These are phyloP conservation scores for Clytia hemisphaerica DNA, from an alignment of 30 jellyfish, hydroid and myxozoan genomes.

Conservation along the genomic window DNA sequence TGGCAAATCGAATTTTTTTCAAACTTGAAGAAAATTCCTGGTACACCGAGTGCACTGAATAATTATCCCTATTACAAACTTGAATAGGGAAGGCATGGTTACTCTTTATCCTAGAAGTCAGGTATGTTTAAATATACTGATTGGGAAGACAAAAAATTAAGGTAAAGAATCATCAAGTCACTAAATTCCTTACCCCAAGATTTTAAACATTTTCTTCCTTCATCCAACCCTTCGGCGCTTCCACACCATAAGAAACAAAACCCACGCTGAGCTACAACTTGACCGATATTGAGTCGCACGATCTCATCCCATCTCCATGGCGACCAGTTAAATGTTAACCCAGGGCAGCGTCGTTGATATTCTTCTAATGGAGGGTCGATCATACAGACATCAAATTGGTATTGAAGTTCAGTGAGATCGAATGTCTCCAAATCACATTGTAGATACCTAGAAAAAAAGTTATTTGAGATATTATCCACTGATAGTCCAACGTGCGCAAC, in stretches of 20 bases:
- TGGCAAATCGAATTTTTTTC: background rate
- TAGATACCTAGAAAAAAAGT: conserved; percentile 53
- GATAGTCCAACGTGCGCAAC: too few relatives aligned
- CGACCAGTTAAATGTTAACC: conserved; percentile 76
- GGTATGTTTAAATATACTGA: too few relatives aligned
- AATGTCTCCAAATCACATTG: conserved; percentile 82
- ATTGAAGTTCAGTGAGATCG: conserved; percentile 63
- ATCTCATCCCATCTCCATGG: conserved; percentile 99
- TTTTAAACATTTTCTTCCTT: conserved; percentile 91
- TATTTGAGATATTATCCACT: too few relatives aligned
- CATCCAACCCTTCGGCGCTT: conserved; percentile 89
- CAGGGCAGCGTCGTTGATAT: conserved; percentile 93
- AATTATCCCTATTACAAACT: background rate
- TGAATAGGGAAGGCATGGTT: too few relatives aligned
- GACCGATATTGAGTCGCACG: conserved; percentile 73
- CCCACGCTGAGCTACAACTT: conserved; percentile 93
- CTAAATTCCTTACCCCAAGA: conserved; percentile 95
- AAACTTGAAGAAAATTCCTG: background rate
- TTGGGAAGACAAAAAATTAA: too few relatives aligned
- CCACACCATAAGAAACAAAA: conserved; percentile 98
- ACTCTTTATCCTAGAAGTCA: too few relatives aligned
- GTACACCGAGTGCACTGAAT: background rate
- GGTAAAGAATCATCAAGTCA: too few relatives aligned
- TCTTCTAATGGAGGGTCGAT: conserved; percentile 98
- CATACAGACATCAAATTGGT: conserved; percentile 82